Conservation (phyloP, 2,113 vertebrate species). For the Eudorcas thomsonii region DNA sequence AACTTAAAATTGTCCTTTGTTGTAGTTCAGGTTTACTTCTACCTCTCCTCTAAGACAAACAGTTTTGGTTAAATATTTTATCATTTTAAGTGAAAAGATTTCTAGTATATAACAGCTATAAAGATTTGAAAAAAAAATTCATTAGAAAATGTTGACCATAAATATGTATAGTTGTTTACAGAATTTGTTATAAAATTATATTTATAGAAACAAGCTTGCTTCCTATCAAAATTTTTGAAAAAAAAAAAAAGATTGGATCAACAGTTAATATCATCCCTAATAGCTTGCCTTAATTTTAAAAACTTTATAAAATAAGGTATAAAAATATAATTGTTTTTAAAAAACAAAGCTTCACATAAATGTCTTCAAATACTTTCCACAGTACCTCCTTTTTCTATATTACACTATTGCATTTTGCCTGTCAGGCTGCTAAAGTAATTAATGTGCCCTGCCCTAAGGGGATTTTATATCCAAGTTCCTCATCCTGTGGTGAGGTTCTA, state of each 20-base stretch:
- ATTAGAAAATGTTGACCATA: background rate
- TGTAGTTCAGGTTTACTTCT: background rate
- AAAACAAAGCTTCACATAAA: background rate
- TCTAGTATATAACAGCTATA: background rate
- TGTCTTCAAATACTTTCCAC: background rate
- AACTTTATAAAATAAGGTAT: background rate
- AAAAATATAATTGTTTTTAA: background rate
- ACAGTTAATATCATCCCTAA: background rate
- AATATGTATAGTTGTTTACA: background rate
- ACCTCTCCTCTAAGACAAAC: background rate
- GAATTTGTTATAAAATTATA: background rate
- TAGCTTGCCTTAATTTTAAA: background rate
- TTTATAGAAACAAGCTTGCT: background rate
- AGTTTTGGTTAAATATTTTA: background rate
- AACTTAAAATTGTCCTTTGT: background rate
- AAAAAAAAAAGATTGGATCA: background rate
- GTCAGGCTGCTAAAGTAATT: background rate
- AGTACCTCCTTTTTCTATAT: background rate
- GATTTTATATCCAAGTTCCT: background rate
- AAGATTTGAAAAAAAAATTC: background rate
- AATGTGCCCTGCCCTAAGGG: fast-evolving
- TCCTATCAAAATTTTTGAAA: background rate
- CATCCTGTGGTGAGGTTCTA: background rate
- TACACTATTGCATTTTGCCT: background rate
- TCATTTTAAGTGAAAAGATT: background rate